Percentiles rank a stretch among this genome's conserved stretches.
phyloP scores from a whole-genome alignment of 2,888 invertebrate species.

The Taphrorychus bicolor region DNA sequence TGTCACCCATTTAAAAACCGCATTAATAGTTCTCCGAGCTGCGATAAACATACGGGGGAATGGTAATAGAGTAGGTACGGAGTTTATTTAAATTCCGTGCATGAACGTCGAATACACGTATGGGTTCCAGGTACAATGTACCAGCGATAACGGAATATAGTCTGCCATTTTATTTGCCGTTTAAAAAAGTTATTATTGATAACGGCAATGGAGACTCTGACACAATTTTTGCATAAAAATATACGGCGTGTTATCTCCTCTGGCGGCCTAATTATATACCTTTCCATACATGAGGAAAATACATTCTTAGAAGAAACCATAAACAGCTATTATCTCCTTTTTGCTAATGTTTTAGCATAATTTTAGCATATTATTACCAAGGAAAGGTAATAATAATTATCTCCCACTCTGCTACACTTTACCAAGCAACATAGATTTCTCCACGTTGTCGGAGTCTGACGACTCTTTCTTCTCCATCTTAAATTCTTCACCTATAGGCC shows the following conservation, averaged over 20 bases:
- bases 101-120: constrained; percentile 30
- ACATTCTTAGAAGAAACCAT: constrained; percentile 9
- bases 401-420: too few species aligned
- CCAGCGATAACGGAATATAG: constrained; percentile 40
- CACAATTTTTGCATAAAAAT: constrained; percentile 29
- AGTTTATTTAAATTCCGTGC: constrained; percentile 35
- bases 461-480: too few species aligned
- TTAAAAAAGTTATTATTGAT: constrained; percentile 37
- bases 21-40: constrained; percentile 28
- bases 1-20: constrained; percentile 17
- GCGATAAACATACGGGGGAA: constrained; percentile 19
- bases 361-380: too few species aligned
- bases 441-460: neutral
- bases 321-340: neutral
- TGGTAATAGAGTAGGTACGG: constrained; percentile 22
- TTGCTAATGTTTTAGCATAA: neutral
- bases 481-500: neutral
- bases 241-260: neutral
- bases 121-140: constrained; percentile 37
- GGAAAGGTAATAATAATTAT: too few species aligned
- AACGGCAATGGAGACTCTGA: constrained; percentile 27
- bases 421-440: too few species aligned
- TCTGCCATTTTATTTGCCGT: constrained; percentile 40
- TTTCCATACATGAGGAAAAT: neutral
- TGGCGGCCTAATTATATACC: neutral